Base-by-base conservation (phyloP, 2,888 invertebrate genomes). In the Mesoligia furuncula region DNA sequence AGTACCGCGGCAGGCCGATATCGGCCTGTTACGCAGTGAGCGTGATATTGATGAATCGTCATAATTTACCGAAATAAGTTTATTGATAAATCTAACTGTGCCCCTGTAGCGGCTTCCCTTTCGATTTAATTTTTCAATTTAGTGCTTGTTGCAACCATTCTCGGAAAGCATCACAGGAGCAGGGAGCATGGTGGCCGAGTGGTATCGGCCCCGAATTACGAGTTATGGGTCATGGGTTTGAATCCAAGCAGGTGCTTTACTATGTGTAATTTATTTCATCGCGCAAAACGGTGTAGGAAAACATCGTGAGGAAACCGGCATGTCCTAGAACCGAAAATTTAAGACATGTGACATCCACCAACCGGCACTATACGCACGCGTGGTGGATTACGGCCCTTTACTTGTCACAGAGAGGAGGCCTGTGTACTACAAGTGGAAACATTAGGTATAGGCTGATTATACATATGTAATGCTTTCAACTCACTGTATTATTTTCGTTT, bases 61-160 rank as follows among this genome's bases (percentile, higher is more conserved):
- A 77, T 77, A 69, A 31, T 57, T 79, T 39, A 57, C 24, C 66
- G n/a, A 72, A 48, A 80, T 72, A 65, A 36, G 48, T 59, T 72
- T 65, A 80, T 71, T 39, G 45, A 65, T 64, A 71, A 64, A 78
- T 36, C 24, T 57, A 27, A 69, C 36, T 36, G 36, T 57, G 39
- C 48, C 17, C 27, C 8, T 75, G 17, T 20, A 20, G 27, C 17
- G 20, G 27, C 4, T 64, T 62, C 27, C 39, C 27, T 57, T 45
- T 69, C 31, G 51, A 77, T 31, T 59, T 61, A 5, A 57, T 78
- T 24, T 24, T 51, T 71, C 15, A 57, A 70, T 79, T 59, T 45
- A 51, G 24, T 48, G 2, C n/a, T 51, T 79, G 27, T 76, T 31
- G 42, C n/a, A 17, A 42, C 2, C 1, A 13, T 75, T 76, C 17